phyloP scores from a whole-genome alignment of 2,888 invertebrate genomes.

The Protodeltote pygarga region DNA sequence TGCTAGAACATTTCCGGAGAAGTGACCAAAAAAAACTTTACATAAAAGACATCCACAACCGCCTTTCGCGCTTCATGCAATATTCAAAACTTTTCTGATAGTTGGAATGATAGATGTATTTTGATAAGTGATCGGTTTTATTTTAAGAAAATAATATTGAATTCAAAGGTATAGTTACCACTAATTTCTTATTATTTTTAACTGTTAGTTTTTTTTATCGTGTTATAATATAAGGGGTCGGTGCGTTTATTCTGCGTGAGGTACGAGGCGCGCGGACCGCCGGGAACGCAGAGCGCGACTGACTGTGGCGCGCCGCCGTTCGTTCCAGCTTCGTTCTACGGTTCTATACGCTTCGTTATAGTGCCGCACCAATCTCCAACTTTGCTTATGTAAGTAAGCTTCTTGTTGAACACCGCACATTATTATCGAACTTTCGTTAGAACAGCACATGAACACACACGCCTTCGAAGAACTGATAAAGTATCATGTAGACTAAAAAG shows the following conservation, averaged over 20 bases:
- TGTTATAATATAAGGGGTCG: constrained; percentile 10
- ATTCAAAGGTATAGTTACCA: constrained; percentile 36
- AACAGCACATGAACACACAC: too few relatives aligned
- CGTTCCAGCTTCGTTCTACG: constrained; percentile 8
- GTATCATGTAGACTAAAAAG: too few relatives aligned
- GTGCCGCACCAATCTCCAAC: constrained; percentile 25
- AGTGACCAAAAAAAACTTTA: constrained; percentile 44
- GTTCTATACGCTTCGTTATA: constrained; percentile 31
- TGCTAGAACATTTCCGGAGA: constrained; percentile 1
- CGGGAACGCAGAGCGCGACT: constrained; percentile 72
- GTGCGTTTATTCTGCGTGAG: constrained; percentile 38
- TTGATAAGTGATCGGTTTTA: neutral
- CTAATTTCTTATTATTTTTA: constrained; percentile 21
- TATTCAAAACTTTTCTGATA: constrained; percentile 66
- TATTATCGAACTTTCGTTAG: constrained; percentile 31
- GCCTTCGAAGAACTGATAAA: too few relatives aligned
- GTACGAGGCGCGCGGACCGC: constrained; percentile 64
- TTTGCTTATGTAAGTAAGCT: constrained; percentile 56
- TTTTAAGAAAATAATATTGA: neutral
- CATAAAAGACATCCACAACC: constrained; percentile 45
- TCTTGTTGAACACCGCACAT: constrained; percentile 18
- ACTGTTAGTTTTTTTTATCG: constrained; percentile 25
- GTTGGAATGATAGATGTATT: constrained; percentile 12
- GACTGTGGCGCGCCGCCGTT: constrained; percentile 52
- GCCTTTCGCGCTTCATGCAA: constrained; percentile 64